Evolutionary conservation across 2,888 invertebrate genomes (phyloP).

Genomic region (Melanostoma mellinum): DNA sequence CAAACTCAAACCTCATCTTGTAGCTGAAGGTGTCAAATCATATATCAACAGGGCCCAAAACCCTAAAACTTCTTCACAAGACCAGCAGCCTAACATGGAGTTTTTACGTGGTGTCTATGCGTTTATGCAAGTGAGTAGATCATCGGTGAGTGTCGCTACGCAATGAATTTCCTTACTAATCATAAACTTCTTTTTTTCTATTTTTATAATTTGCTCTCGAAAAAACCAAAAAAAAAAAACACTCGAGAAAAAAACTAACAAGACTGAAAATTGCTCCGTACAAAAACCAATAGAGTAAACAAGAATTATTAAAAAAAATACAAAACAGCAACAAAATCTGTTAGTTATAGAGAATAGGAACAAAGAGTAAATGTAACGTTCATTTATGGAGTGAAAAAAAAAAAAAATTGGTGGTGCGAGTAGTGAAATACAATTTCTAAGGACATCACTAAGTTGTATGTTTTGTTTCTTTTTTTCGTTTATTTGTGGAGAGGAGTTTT

Average conservation of each 20-base stretch:
- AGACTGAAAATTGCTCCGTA: constrained; percentile 41
- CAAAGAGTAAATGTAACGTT: constrained; percentile 25
- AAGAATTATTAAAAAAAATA: constrained; percentile 27
- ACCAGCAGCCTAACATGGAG: constrained; percentile 83
- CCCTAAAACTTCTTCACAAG: constrained; percentile 79
- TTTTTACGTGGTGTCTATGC: constrained; percentile 83
- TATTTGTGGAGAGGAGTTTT: constrained; percentile 54
- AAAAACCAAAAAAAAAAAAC: constrained; percentile 61
- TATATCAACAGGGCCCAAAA: constrained; percentile 82
- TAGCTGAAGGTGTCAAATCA: constrained; percentile 82
- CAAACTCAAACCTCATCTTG: constrained; percentile 81
- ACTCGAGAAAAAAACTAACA: constrained; percentile 59
- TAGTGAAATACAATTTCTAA: constrained; percentile 28
- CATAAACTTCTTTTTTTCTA: constrained; percentile 81
- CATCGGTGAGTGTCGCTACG: constrained; percentile 82
- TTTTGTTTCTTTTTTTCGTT: neutral
- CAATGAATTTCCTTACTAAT: constrained; percentile 82
- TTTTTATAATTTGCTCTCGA: constrained; percentile 77
- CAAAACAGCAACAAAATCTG: constrained; percentile 31
- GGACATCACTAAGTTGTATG: constrained; percentile 45
- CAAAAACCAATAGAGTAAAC: constrained; percentile 45
- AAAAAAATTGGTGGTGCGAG: constrained; percentile 55
- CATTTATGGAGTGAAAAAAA: constrained; percentile 44
- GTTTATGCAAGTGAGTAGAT: constrained; percentile 83
- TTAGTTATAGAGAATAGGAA: constrained; percentile 58